Evolutionary conservation across 2,113 vertebrate genomes (phyloP).

Genomic region (Hemicordylus capensis): DNA sequence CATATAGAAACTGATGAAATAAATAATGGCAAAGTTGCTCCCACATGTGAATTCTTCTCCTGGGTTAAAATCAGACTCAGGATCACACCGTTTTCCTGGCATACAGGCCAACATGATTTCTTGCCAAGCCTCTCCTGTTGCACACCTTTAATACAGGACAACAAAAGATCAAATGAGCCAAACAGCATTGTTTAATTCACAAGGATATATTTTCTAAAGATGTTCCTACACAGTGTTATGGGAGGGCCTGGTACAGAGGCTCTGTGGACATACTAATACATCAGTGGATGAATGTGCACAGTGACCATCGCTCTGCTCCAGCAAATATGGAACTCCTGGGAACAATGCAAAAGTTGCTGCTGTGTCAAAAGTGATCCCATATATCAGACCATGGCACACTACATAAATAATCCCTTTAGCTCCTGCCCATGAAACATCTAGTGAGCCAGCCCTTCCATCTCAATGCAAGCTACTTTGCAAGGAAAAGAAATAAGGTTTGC

Average conservation of each 20-base stretch:
- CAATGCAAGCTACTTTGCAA: background rate
- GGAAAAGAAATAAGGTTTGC: background rate
- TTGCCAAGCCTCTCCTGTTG: slow-evolving; percentile 98
- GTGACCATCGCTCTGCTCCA: background rate
- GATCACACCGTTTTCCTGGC: slow-evolving; percentile 93
- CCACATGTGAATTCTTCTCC: slow-evolving; percentile 95
- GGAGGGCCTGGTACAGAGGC: background rate
- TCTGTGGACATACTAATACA: background rate
- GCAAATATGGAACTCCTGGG: background rate
- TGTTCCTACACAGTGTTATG: no score
- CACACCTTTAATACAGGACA: slow-evolving; percentile 82
- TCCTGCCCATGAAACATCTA: background rate
- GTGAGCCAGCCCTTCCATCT: background rate
- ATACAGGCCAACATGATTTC: slow-evolving; percentile 98
- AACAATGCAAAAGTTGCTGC: background rate
- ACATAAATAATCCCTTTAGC: background rate
- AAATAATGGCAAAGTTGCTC: slow-evolving; percentile 95
- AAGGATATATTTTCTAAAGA: no score
- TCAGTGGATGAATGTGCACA: no score
- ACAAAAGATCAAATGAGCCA: slow-evolving; percentile 30
- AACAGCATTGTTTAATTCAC: slow-evolving; percentile 2
- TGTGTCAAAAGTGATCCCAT: background rate
- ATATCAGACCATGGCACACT: background rate
- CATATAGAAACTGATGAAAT: slow-evolving; percentile 99
- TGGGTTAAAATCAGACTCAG: slow-evolving; percentile 89